Evolutionary conservation across 2,888 invertebrate genomes (phyloP), one percentile per base, ranked within the genome.

Genomic region (Drosophila niveifrons): DNA sequence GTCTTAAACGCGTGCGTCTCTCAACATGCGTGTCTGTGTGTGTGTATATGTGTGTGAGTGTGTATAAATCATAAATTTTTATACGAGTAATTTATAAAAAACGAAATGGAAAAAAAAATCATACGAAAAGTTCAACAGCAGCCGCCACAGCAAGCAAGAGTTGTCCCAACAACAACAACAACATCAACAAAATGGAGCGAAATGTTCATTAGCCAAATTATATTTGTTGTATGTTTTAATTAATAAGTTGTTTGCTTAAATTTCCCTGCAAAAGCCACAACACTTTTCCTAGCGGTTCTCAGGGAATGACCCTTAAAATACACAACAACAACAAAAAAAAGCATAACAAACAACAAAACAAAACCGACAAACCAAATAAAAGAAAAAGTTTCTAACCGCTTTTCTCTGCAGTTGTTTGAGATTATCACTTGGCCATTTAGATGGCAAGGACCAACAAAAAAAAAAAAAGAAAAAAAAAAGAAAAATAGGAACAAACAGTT

Each of bases 31-130:
- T 44, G 23, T 15, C n/a, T n/a, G 8, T 50, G 36, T 44, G 58
- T 62, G 62, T 55, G 52, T 58, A 57, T 56, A 15, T 57, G 57
- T 72, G 9, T 63, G 29, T 52, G 44, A 63, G 59, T 59, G 51
- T 75, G 66, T 66, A 73, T 79, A 80, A 74, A 76, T 67, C 70
- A 82, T 69, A 73, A 76, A 76, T 63, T 67, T 78, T 66, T 63
- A 79, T 72, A 72, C 78, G 65, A 71, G 72, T 66, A 78, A 78
- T 78, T 70, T 74, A 34, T 34, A 55, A 65, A 69, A 75, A 63
- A 4, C 18, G 18, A 18, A 23, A 23, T 23, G 23, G 6, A 9
- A 36, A 36, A 36, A 36, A 36, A 36, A n/a, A n/a, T 36, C 48
- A 77, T 43, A 66, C 68, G 72, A 78, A 80, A 80, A 79, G 78